Conservation (phyloP, 2,888 invertebrate genomes). For the Aphodius granarius region DNA sequence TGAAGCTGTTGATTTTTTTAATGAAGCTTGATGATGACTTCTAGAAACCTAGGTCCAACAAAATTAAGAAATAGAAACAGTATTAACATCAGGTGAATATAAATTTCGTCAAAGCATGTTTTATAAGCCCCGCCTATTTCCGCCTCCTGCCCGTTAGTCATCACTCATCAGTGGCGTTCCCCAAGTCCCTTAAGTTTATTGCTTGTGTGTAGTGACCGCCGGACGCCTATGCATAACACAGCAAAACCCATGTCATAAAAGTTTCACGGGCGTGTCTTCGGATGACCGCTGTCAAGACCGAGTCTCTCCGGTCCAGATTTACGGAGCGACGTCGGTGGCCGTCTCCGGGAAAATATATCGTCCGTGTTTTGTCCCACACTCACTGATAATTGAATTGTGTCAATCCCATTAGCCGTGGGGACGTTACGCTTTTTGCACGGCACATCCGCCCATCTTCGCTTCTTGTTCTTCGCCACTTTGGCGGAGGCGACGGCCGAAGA, state of each 20-base stretch:
- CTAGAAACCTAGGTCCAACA: too few species aligned
- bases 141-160: neutral
- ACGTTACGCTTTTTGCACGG: neutral
- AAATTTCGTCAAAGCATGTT: too few species aligned
- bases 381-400: neutral
- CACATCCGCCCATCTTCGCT: neutral
- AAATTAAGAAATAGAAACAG: too few species aligned
- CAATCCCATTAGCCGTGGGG: neutral
- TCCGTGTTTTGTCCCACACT: neutral
- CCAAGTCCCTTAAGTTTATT: neutral
- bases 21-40: too few species aligned
- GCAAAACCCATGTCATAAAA: constrained; percentile 24
- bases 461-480: neutral
- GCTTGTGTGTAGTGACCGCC: neutral
- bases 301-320: constrained; percentile 8
- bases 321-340: constrained; percentile 3
- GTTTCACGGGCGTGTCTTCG: constrained; percentile 20
- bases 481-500: neutral
- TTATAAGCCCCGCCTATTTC: neutral
- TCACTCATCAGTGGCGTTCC: neutral
- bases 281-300: constrained; percentile 23
- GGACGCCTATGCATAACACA: neutral
- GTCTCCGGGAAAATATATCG: constrained; percentile 11
- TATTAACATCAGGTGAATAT: too few species aligned
- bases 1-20: too few species aligned